phyloP scores from a whole-genome alignment of 2,888 invertebrate species.

The Lathronympha strigana region DNA sequence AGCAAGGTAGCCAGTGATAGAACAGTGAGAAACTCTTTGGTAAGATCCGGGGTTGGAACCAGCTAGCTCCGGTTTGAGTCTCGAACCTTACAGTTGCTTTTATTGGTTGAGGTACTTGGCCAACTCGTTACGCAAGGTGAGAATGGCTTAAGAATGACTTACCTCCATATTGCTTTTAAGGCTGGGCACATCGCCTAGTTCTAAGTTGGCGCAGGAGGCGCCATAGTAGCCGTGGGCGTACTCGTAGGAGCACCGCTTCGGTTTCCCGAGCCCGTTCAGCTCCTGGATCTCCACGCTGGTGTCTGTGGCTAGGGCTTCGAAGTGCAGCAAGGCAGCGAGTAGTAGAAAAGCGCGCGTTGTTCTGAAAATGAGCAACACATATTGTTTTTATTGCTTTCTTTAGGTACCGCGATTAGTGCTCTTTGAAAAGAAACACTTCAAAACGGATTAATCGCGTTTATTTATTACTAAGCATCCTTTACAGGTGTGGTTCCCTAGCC shows the following conservation, averaged over 20 bases:
- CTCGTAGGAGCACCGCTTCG: conserved; percentile 79
- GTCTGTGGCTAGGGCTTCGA: conserved; percentile 51
- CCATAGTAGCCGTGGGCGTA: conserved; percentile 81
- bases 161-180: conserved; percentile 83
- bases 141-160: conserved; percentile 33
- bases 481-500: too few relatives aligned
- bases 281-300: conserved; percentile 71
- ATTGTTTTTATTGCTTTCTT: neutral
- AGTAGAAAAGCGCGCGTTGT: conserved; percentile 50
- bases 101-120: neutral
- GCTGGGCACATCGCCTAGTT: conserved; percentile 76
- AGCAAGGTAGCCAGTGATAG: too few relatives aligned
- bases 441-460: too few relatives aligned
- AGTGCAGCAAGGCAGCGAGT: conserved; percentile 51
- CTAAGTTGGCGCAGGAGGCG: conserved; percentile 79
- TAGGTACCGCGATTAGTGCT: too few relatives aligned
- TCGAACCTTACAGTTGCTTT: too few relatives aligned
- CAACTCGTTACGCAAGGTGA: too few relatives aligned
- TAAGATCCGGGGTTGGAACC: too few relatives aligned
- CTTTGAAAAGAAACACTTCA: too few relatives aligned
- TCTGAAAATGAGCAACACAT: conserved; percentile 54
- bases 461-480: too few relatives aligned
- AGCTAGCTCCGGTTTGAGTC: too few relatives aligned
- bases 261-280: conserved; percentile 57
- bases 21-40: too few relatives aligned